Percentiles rank a stretch among this genome's conserved stretches.
These are phyloP conservation scores for Brachyhypopomus gauderio DNA, from an alignment of 2,113 vertebrate genomes.

Conservation along the genomic window DNA sequence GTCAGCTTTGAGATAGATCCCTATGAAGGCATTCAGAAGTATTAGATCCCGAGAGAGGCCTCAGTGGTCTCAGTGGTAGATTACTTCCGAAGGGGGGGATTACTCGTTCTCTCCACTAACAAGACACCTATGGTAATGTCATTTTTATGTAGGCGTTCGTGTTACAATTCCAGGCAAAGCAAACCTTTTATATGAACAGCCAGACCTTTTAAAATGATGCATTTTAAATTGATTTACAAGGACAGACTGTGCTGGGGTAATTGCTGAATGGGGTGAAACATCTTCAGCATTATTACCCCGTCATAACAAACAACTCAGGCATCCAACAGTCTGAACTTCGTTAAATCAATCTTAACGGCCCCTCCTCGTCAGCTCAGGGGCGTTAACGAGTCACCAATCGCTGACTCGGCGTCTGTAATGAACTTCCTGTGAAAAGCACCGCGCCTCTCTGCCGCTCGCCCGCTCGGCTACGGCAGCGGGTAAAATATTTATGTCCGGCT, in stretches of 20 bases:
- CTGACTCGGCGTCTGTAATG: conserved; percentile 23
- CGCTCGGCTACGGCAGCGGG: conserved; percentile 21
- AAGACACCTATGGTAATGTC: background rate
- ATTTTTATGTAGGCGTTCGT: background rate
- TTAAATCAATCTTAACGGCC: conserved; percentile 23
- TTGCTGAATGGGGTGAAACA: background rate
- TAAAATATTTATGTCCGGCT: conserved; percentile 58
- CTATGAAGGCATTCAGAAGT: conserved; percentile 77
- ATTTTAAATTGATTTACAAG: background rate
- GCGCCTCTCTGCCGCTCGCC: background rate
- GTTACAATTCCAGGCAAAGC: background rate
- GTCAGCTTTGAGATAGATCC: conserved; percentile 77
- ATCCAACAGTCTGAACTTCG: background rate
- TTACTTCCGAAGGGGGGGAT: conserved; percentile 80
- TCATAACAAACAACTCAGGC: background rate
- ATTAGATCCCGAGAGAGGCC: conserved; percentile 78
- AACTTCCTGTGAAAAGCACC: conserved; percentile 43
- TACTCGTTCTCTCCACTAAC: conserved; percentile 69
- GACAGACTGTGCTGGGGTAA: background rate
- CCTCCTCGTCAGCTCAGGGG: conserved; percentile 15
- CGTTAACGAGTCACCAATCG: conserved; percentile 28
- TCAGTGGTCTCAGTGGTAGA: conserved; percentile 76
- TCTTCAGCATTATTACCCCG: background rate
- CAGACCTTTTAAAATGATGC: background rate
- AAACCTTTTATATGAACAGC: background rate